A percentile compares a stretch with the other conserved stretches of the same genome.
Conservation (phyloP, 2,797 vertebrate species). For the Phoxinus dragarum region DNA sequence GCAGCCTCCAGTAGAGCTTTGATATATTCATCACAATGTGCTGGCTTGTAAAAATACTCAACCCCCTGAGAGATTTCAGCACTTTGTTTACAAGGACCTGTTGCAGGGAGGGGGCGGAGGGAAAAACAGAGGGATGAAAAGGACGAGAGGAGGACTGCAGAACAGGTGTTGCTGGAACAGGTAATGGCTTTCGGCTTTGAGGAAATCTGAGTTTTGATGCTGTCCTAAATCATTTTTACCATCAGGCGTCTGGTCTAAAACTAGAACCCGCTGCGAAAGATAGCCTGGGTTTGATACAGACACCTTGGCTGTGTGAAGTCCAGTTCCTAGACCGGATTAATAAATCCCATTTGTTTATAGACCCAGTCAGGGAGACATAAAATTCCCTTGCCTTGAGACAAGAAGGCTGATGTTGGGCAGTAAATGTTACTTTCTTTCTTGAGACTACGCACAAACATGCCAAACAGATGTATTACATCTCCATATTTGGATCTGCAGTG, state of each 20-base stretch:
- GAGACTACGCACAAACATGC: conserved; percentile 24
- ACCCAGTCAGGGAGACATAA: conserved; percentile 32
- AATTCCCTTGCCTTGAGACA: conserved; percentile 27
- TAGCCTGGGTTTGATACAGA: not conserved
- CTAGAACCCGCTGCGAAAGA: not conserved
- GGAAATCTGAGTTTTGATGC: conserved; percentile 1
- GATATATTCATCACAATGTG: conserved; percentile 64
- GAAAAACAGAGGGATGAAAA: conserved; percentile 12
- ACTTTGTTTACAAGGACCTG: conserved; percentile 65
- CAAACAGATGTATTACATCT: conserved; percentile 42
- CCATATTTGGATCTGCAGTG: conserved; percentile 45
- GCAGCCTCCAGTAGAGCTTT: conserved; percentile 63
- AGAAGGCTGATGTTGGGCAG: conserved; percentile 39
- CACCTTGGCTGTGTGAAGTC: conserved; percentile 21
- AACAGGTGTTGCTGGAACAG: conserved; percentile 57
- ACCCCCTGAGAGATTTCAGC: conserved; percentile 61
- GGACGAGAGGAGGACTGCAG: conserved; percentile 30
- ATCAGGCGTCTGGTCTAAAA: conserved; percentile 6
- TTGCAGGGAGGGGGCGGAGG: conserved; percentile 46
- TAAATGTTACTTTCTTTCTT: conserved; percentile 31
- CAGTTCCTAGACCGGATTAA: conserved; percentile 13
- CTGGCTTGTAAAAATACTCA: conserved; percentile 62
- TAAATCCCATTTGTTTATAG: conserved; percentile 42
- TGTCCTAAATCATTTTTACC: conserved; percentile 21
- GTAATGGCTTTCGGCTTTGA: conserved; percentile 48